Conservation (phyloP, 2,888 invertebrate genomes). For the Brachyopa scutellaris region DNA sequence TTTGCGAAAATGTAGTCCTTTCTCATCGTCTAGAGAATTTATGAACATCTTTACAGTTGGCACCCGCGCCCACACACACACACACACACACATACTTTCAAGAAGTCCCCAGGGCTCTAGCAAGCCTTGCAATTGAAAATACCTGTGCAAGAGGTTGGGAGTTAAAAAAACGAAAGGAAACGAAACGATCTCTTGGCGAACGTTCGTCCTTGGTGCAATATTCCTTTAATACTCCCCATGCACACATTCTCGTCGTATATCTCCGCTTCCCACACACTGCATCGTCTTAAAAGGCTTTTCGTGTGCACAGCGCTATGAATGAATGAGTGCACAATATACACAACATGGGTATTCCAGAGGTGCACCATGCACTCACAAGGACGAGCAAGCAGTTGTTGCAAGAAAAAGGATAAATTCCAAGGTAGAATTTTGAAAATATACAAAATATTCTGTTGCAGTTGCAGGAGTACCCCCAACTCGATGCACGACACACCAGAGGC, state of each 20-base stretch:
- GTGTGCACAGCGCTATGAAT: constrained; percentile 69
- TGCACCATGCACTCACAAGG: constrained; percentile 64
- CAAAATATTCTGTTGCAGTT: constrained; percentile 57
- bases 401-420: constrained; percentile 55
- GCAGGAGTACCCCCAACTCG: constrained; percentile 24
- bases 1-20: constrained; percentile 54
- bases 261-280: constrained; percentile 42
- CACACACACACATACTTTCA: constrained; percentile 9
- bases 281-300: constrained; percentile 72
- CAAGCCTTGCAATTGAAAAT: constrained; percentile 68
- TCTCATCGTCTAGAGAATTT: constrained; percentile 65
- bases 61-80: constrained; percentile 9
- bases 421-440: constrained; percentile 56
- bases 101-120: constrained; percentile 39
- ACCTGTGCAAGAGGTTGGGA: constrained; percentile 38
- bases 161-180: background rate
- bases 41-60: constrained; percentile 67
- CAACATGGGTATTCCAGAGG: constrained; percentile 64
- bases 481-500: constrained; percentile 20
- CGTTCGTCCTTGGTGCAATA: constrained; percentile 64
- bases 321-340: constrained; percentile 63
- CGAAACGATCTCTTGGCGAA: constrained; percentile 45
- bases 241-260: constrained; percentile 59
- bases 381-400: constrained; percentile 56
- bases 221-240: constrained; percentile 63